phyloP scores from a whole-genome alignment of 2,888 invertebrate genomes.

The Sminthurides aquaticus region DNA sequence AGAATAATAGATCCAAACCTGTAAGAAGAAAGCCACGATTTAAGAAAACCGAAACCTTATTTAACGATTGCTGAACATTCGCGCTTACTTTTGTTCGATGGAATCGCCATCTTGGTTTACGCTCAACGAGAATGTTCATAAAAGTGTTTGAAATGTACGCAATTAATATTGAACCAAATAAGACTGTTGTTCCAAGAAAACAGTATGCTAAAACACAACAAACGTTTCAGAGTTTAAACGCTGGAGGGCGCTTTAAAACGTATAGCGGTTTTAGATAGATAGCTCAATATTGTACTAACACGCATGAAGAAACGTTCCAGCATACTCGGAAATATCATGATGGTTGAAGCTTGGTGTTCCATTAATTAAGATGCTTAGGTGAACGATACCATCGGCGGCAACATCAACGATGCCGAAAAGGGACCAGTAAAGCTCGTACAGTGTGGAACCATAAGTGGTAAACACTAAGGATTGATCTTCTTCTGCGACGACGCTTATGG shows the following conservation, averaged over 20 bases:
- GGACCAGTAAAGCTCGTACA: conserved; percentile 64
- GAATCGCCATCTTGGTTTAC: conserved; percentile 68
- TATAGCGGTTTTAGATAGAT: too few relatives aligned
- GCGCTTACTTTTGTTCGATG: too few relatives aligned
- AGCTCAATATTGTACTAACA: conserved; percentile 46
- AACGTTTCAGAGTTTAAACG: background rate
- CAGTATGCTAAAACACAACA: conserved; percentile 53
- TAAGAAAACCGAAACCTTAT: background rate
- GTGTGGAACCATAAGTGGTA: conserved; percentile 53
- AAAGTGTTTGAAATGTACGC: conserved; percentile 68
- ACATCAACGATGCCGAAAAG: conserved; percentile 61
- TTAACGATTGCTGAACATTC: too few relatives aligned
- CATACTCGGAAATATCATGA: conserved; percentile 58
- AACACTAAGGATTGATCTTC: conserved; percentile 46
- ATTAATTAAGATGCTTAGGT: background rate
- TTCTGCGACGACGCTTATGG: background rate
- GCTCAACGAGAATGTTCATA: conserved; percentile 60
- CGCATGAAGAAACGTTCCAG: conserved; percentile 62
- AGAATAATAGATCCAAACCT: conserved; percentile 25
- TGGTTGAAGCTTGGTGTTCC: conserved; percentile 46
- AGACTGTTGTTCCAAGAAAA: conserved; percentile 63
- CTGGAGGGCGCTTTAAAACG: too few relatives aligned
- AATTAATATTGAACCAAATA: conserved; percentile 63
- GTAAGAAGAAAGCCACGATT: background rate
- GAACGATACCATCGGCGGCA: conserved; percentile 56